These are phyloP conservation scores for Synergus japonicus DNA, from an alignment of 2,888 invertebrate genomes.

Conservation along the genomic window DNA sequence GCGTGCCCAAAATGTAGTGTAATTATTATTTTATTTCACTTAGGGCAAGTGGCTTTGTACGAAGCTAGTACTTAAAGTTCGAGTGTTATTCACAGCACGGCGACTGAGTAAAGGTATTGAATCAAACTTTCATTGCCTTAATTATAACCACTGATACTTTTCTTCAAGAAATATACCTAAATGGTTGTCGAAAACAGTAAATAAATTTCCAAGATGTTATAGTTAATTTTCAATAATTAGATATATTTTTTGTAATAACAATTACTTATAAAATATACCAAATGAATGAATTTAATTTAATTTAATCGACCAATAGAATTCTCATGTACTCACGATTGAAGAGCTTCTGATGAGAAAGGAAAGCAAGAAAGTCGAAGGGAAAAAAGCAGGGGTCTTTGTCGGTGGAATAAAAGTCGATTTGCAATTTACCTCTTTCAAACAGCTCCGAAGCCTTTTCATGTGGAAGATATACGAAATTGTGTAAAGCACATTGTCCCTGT, in stretches of 20 bases:
- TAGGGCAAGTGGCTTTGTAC: neutral
- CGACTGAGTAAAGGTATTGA: neutral
- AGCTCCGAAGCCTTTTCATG: slow-evolving; percentile 47
- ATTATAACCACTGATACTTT: neutral
- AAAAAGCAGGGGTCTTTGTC: neutral
- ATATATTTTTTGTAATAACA: too few species aligned
- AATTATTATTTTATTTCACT: neutral
- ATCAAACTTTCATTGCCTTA: neutral
- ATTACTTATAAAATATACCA: too few species aligned
- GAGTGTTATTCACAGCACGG: neutral
- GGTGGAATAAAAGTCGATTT: slow-evolving; percentile 27
- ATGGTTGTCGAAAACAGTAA: too few species aligned
- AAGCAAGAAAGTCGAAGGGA: slow-evolving; percentile 23
- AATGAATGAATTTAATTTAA: neutral
- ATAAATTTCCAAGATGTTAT: too few species aligned
- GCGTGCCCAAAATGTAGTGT: neutral
- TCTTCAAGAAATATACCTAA: neutral
- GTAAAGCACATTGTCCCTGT: slow-evolving; percentile 45
- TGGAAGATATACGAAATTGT: slow-evolving; percentile 48
- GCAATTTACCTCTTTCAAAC: slow-evolving; percentile 20
- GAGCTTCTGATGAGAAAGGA: slow-evolving; percentile 20
- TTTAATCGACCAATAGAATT: neutral
- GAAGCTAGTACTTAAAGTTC: neutral
- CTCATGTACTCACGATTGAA: neutral
- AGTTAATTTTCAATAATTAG: too few species aligned